A percentile compares a stretch with the other conserved stretches of the same genome.
Conservation (phyloP, 2,797 vertebrate genomes). For the Lateolabrax maculatus region DNA sequence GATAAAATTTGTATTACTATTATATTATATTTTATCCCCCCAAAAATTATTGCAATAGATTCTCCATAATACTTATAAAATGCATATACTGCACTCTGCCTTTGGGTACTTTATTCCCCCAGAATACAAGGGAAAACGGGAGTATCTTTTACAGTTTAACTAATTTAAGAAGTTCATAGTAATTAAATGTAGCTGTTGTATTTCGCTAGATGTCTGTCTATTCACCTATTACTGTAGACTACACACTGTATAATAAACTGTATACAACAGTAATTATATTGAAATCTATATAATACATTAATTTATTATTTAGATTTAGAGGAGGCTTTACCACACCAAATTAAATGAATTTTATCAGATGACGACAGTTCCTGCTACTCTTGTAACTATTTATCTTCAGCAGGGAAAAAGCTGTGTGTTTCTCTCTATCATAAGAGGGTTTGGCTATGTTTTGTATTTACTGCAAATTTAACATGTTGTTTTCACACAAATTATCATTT, state of each 20-base stretch:
- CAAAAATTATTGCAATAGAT: no score
- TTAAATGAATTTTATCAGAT: background rate
- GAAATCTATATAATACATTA: background rate
- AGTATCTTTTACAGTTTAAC: no score
- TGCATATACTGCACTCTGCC: background rate
- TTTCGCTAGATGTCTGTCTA: background rate
- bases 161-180: no score
- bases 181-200: no score
- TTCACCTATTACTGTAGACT: background rate
- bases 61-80: no score
- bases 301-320: background rate
- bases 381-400: background rate
- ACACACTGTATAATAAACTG: background rate
- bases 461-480: background rate
- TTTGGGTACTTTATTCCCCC: background rate
- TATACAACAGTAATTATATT: background rate
- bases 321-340: background rate
- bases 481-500: background rate
- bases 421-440: background rate
- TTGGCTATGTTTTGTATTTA: background rate
- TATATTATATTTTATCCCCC: no score
- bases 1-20: no score
- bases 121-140: background rate
- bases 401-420: no score
- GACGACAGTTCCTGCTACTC: no score